phyloP scores from a whole-genome alignment of 2,888 invertebrate species.

The Phaedon cochleariae region DNA sequence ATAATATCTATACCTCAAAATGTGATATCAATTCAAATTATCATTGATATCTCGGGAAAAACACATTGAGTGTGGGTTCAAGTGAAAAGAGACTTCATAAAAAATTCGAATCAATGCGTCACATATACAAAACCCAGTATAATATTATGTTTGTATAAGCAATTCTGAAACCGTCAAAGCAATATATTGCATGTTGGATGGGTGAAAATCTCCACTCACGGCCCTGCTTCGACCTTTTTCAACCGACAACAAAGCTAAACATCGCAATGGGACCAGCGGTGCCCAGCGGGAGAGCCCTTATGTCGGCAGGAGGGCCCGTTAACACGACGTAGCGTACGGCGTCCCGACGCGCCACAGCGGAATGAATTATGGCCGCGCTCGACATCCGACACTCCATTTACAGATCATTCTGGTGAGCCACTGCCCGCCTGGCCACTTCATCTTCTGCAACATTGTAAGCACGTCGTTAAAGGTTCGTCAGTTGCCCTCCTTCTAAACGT shows the following conservation, averaged over 20 bases:
- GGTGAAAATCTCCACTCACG: constrained; percentile 1
- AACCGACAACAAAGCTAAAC: constrained; percentile 52
- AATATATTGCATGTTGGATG: too few species aligned
- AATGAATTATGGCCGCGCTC: constrained; percentile 65
- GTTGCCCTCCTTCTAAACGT: constrained; percentile 58
- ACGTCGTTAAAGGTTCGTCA: constrained; percentile 58
- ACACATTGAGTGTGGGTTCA: too few species aligned
- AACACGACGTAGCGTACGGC: constrained; percentile 43
- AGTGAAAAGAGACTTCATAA: too few species aligned
- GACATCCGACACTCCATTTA: constrained; percentile 67
- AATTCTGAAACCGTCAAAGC: too few species aligned
- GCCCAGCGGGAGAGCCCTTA: constrained; percentile 56
- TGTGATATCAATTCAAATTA: too few species aligned
- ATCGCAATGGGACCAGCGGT: constrained; percentile 53
- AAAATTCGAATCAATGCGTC: too few species aligned
- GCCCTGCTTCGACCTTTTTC: constrained; percentile 19
- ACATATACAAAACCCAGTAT: too few species aligned
- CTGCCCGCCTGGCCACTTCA: constrained; percentile 64
- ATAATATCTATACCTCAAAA: too few species aligned
- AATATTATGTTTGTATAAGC: too few species aligned
- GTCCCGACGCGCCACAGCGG: constrained; percentile 35
- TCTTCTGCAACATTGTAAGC: constrained; percentile 58
- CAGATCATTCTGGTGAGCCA: constrained; percentile 67
- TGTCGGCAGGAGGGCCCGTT: constrained; percentile 55
- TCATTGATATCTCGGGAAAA: too few species aligned